Percentiles rank a stretch among this genome's conserved stretches.
Conservation (phyloP, 2,797 vertebrate genomes). For the Halcyon leucocephala region DNA sequence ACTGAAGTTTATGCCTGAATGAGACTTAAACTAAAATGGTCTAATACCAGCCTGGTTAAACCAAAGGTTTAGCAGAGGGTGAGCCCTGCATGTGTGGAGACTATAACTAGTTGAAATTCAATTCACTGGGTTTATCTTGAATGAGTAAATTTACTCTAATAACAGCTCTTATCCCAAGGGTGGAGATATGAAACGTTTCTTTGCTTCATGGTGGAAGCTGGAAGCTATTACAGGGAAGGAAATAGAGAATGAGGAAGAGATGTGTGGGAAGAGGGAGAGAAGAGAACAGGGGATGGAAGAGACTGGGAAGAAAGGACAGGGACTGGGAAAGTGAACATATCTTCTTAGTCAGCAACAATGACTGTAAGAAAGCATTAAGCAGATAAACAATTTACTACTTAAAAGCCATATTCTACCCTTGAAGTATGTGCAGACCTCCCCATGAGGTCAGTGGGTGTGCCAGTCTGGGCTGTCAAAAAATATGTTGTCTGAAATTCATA, state of each 20-base stretch:
- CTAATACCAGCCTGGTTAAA: not conserved
- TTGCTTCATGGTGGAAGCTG: not conserved
- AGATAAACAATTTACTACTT: conserved; percentile 42
- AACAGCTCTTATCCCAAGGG: not conserved
- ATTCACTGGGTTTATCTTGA: not conserved
- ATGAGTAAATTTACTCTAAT: not conserved
- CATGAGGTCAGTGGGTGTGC: conserved; percentile 68
- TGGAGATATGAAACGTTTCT: not conserved
- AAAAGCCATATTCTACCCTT: conserved; percentile 2
- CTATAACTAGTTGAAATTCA: not conserved
- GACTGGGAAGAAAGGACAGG: rapidly evolving
- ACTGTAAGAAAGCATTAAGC: not conserved
- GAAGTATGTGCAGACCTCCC: conserved; percentile 47
- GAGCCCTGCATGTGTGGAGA: not conserved
- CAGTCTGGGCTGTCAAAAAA: conserved; percentile 44
- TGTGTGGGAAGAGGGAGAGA: not conserved
- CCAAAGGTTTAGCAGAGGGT: not conserved
- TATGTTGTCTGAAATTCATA: conserved; percentile 30
- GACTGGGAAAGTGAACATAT: not conserved
- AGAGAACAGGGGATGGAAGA: not conserved
- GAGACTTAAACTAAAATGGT: not conserved
- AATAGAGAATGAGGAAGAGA: not conserved
- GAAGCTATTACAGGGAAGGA: not conserved
- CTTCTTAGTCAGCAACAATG: not conserved
- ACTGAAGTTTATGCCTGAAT: not conserved